Base-by-base conservation (phyloP, 2,797 vertebrate genomes). In the Gallinago solitaria region DNA sequence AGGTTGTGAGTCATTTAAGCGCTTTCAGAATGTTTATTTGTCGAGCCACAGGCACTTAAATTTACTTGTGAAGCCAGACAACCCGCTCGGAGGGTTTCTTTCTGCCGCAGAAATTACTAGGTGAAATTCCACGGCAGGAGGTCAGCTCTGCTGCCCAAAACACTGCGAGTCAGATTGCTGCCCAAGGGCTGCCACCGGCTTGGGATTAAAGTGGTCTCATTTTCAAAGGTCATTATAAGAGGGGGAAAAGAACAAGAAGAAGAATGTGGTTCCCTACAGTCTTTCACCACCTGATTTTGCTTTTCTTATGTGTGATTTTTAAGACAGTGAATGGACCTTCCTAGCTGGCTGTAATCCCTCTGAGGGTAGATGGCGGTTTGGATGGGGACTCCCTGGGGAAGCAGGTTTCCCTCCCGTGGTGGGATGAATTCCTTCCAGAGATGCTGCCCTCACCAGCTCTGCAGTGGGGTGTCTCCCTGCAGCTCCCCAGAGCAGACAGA, bases 11-110 rank as follows among this genome's bases (percentile, higher is more conserved):
- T 95, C 94, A 93, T 91, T 91, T 95, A 88, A 92, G 54, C 4
- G 32, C 79, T 93, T 94, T 90, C 84, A 91, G 91, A 91, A 93
- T 95, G 95, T 96, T 96, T 94, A 92, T 96, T 96, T 95, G 82
- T 92, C 82, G 91, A 94, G 76, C 91, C 92, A 92, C 94, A 86
- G 92, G 89, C 91, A 78, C 87, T 96, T 73, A 16, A 51, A 71
- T 91, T 85, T 69, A 9, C 87, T 94, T 65, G 82, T 88, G 84
- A 93, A 92, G 87, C 76, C 90, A 94, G 93, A 37, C 53, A 27
- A 53, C 30, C 27, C 2, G 4, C 84, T 87, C 6, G 2, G 41
- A 91, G 81, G 79, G 24, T 69, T 86, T 90, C 41, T 78, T 82
- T 43, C 91, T 68, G 83, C 91, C 41, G 2, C 82, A 96, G 92